Conservation (phyloP, 2,113 vertebrate genomes). For the Oxygymnocypris stewartii region DNA sequence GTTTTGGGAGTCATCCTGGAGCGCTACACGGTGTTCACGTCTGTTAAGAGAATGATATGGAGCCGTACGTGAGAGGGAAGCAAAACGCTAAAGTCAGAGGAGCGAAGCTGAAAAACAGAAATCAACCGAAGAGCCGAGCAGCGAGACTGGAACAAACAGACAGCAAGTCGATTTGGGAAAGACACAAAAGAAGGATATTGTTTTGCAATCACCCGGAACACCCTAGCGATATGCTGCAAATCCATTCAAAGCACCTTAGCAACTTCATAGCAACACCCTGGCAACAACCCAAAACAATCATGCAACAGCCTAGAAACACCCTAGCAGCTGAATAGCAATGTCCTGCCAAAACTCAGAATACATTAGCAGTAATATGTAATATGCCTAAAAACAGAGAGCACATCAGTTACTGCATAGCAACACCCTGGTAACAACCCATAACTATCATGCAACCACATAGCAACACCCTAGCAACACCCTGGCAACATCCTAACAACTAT, state of each 20-base stretch:
- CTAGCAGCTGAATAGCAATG: no score
- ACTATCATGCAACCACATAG: not conserved
- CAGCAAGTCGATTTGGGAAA: not conserved
- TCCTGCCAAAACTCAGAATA: no score
- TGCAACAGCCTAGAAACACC: no score
- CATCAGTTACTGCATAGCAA: not conserved
- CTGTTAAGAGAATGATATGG: slow-evolving; percentile 45
- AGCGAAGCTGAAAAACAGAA: slow-evolving; percentile 25
- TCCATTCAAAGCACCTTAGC: no score
- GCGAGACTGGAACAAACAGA: not conserved
- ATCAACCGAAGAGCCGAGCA: not conserved
- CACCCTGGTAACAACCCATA: not conserved
- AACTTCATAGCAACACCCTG: not conserved
- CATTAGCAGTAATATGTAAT: no score
- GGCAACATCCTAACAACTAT: not conserved
- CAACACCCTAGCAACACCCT: no score
- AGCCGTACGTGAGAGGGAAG: slow-evolving; percentile 9
- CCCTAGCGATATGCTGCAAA: not conserved
- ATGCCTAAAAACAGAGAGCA: no score
- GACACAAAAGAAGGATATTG: not conserved
- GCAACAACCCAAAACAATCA: not conserved
- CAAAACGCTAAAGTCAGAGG: not conserved
- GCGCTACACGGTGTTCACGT: not conserved
- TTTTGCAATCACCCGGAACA: not conserved
- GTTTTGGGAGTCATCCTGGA: slow-evolving; percentile 32